Percentiles rank a stretch among this genome's conserved stretches.
These are phyloP conservation scores for Coregonus ussuriensis DNA, from an alignment of 2,797 vertebrate genomes.

Conservation along the genomic window DNA sequence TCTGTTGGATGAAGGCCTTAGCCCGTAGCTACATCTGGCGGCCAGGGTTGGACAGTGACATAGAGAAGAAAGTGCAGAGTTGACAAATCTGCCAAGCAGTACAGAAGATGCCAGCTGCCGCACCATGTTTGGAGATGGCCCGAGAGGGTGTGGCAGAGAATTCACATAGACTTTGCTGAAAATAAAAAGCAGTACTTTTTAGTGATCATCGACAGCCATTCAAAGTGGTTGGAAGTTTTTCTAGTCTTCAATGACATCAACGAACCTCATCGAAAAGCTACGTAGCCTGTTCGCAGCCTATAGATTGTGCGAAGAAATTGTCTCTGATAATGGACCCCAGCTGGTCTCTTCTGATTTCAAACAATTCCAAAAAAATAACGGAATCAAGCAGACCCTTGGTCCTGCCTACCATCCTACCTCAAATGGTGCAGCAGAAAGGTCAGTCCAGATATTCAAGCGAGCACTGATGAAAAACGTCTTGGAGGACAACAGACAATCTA, in stretches of 20 bases:
- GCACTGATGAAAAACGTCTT: neutral
- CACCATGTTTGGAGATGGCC: neutral
- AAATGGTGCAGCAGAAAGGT: neutral
- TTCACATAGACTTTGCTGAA: slow-evolving; percentile 12
- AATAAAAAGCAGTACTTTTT: slow-evolving; percentile 6
- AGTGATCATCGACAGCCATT: slow-evolving; percentile 8
- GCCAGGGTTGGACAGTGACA: slow-evolving; percentile 19
- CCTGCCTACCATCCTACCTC: neutral
- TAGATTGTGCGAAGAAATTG: neutral
- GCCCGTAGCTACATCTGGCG: slow-evolving; percentile 1
- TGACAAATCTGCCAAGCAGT: slow-evolving; percentile 3
- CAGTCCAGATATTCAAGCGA: neutral
- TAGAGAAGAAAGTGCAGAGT: neutral
- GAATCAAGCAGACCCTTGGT: slow-evolving; percentile 8
- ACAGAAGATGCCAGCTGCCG: neutral
- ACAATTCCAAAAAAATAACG: neutral
- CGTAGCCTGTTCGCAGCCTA: slow-evolving; percentile 5
- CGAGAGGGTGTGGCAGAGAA: slow-evolving; percentile 8
- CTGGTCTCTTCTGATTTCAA: neutral
- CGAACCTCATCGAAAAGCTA: neutral
- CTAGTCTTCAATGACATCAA: neutral
- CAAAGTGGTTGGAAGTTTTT: slow-evolving; percentile 9
- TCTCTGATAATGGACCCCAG: slow-evolving; percentile 8
- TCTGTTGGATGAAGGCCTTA: slow-evolving; percentile 20
- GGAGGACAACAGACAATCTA: too few relatives aligned